A percentile compares a stretch with the other conserved stretches of the same genome.
phyloP scores from a whole-genome alignment of 2,888 invertebrate species.

The Lasioglossum villosulum region DNA sequence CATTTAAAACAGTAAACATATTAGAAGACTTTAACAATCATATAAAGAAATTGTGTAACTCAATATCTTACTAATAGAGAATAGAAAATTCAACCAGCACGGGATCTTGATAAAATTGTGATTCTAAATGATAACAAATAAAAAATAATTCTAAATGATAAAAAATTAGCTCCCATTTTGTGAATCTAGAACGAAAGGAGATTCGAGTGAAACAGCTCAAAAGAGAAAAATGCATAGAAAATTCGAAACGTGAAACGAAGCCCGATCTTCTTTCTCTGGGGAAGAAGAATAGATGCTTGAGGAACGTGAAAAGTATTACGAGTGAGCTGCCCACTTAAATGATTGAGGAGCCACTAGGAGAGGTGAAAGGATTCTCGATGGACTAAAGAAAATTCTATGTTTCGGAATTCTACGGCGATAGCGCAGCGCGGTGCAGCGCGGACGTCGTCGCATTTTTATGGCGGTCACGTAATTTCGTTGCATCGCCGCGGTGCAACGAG shows the following conservation, averaged over 20 bases:
- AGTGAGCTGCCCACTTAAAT: background rate
- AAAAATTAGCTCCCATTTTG: no score
- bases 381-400: background rate
- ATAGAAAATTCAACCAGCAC: no score
- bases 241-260: background rate
- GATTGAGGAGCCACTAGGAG: background rate
- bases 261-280: background rate
- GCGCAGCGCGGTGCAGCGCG: background rate
- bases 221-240: background rate
- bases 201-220: background rate
- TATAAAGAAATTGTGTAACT: no score
- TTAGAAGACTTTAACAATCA: no score
- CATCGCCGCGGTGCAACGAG: conserved; percentile 44
- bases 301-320: conserved; percentile 6
- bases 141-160: no score
- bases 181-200: background rate
- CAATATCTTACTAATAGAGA: no score
- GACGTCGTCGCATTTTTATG: conserved; percentile 18
- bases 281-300: background rate
- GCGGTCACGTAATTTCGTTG: conserved; percentile 56
- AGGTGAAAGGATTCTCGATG: conserved; percentile 6
- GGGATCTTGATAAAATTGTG: no score
- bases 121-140: no score
- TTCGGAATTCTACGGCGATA: conserved; percentile 20
- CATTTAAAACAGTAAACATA: no score